A percentile compares a stretch with the other conserved stretches of the same genome.
Conservation (phyloP, 2,113 vertebrate genomes). For the Microtus ochrogaster region DNA sequence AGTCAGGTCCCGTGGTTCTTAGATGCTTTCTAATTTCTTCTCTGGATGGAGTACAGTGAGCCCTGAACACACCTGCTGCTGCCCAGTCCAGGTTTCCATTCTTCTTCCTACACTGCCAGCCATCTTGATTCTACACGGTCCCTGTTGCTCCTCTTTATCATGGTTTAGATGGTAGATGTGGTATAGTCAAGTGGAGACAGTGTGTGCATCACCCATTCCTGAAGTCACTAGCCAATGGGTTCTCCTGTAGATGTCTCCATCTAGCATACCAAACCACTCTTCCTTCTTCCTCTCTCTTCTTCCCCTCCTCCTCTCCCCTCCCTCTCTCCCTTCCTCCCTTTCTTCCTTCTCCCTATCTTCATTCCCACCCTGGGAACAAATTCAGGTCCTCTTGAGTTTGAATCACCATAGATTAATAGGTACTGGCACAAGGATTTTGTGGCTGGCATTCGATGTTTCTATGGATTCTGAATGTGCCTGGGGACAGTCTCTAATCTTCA, state of each 20-base stretch:
- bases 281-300: background rate
- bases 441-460: conserved; percentile 78
- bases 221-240: conserved; percentile 75
- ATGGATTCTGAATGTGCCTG: conserved; percentile 77
- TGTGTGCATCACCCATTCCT: conserved; percentile 18
- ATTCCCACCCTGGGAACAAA: conserved; percentile 79
- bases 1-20: background rate
- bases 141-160: background rate
- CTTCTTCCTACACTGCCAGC: background rate
- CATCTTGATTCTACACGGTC: background rate
- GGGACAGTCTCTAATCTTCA: conserved; percentile 77
- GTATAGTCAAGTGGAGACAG: conserved; percentile 47
- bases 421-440: conserved; percentile 71
- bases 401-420: conserved; percentile 80
- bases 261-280: conserved; percentile 73
- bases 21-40: background rate
- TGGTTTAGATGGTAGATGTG: conserved; percentile 66
- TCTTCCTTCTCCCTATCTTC: conserved; percentile 2
- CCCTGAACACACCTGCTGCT: rapidly evolving
- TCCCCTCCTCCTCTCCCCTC: conserved; percentile 44
- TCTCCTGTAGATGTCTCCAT: conserved; percentile 73
- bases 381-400: conserved; percentile 71
- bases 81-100: background rate
- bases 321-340: background rate
- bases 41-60: background rate